These are phyloP conservation scores for Hyles lineata DNA, from an alignment of 2,888 invertebrate genomes.

Conservation along the genomic window DNA sequence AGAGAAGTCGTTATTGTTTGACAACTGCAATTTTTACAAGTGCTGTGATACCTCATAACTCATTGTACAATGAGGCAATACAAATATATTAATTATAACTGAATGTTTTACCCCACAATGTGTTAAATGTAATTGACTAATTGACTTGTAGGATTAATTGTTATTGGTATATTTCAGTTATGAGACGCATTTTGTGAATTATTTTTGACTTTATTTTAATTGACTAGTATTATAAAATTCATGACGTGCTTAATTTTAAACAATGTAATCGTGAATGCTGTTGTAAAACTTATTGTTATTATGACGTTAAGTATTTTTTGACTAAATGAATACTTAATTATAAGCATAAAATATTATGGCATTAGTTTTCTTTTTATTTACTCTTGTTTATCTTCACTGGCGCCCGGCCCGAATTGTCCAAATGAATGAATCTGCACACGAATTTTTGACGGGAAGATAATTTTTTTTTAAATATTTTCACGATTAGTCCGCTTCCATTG, in stretches of 20 bases:
- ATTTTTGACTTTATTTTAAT: slow-evolving; percentile 53
- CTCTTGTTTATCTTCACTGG: no score
- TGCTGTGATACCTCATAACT: slow-evolving; percentile 76
- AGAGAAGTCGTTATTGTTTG: slow-evolving; percentile 67
- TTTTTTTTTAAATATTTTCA: no score
- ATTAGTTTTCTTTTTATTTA: background rate
- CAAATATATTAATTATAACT: slow-evolving; percentile 42
- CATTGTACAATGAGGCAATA: slow-evolving; percentile 60
- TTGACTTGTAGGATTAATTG: slow-evolving; percentile 41
- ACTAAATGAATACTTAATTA: slow-evolving; percentile 44
- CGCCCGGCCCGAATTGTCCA: no score
- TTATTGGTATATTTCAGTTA: slow-evolving; percentile 56
- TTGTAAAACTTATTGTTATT: slow-evolving; percentile 59
- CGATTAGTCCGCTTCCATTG: no score
- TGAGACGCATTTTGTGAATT: slow-evolving; percentile 61
- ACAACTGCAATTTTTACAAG: slow-evolving; percentile 73
- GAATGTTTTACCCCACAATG: slow-evolving; percentile 19
- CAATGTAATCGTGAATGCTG: slow-evolving; percentile 62
- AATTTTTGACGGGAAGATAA: no score
- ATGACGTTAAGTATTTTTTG: slow-evolving; percentile 45
- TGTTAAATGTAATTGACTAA: slow-evolving; percentile 36
- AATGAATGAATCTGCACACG: no score
- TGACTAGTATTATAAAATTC: slow-evolving; percentile 43
- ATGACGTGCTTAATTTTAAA: slow-evolving; percentile 60
- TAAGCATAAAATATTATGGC: slow-evolving; percentile 28